A percentile compares a stretch with the other conserved stretches of the same genome.
Conservation (phyloP, 2,113 vertebrate species). For the Nibea coibor region DNA sequence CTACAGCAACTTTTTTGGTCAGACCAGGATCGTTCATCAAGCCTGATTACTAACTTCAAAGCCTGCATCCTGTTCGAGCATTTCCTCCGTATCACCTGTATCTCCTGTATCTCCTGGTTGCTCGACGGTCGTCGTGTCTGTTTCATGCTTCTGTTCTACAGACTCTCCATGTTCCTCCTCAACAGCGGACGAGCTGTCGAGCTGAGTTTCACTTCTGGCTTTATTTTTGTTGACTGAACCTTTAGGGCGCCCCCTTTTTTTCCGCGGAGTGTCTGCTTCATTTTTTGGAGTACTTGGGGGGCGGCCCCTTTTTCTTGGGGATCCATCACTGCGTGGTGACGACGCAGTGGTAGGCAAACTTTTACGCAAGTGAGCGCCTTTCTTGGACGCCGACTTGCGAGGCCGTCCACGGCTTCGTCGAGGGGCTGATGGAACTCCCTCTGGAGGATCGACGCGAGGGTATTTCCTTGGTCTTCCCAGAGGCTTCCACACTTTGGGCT, state of each 20-base stretch:
- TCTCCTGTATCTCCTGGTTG: not conserved
- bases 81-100: slow-evolving; percentile 2
- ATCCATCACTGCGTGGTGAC: not conserved
- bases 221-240: slow-evolving; percentile 59
- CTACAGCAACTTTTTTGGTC: slow-evolving; percentile 56
- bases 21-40: slow-evolving; percentile 37
- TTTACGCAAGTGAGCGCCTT: slow-evolving; percentile 72
- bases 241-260: slow-evolving; percentile 76
- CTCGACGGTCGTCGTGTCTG: not conserved
- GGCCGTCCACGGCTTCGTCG: slow-evolving; percentile 74
- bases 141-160: slow-evolving; percentile 18
- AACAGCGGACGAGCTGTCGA: not conserved
- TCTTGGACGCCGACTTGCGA: slow-evolving; percentile 68
- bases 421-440: not conserved
- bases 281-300: slow-evolving; percentile 38
- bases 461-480: slow-evolving; percentile 80
- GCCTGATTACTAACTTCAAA: slow-evolving; percentile 41
- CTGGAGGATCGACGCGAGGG: slow-evolving; percentile 64
- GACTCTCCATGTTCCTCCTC: not conserved
- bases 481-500: slow-evolving; percentile 78
- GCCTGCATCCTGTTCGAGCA: slow-evolving; percentile 45
- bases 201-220: not conserved
- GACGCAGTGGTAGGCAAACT: not conserved
- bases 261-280: not conserved
- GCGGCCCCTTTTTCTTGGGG: slow-evolving; percentile 67